Evolutionary conservation across 2,113 vertebrate species (phyloP).

Genomic region (Dipodomys spectabilis): DNA sequence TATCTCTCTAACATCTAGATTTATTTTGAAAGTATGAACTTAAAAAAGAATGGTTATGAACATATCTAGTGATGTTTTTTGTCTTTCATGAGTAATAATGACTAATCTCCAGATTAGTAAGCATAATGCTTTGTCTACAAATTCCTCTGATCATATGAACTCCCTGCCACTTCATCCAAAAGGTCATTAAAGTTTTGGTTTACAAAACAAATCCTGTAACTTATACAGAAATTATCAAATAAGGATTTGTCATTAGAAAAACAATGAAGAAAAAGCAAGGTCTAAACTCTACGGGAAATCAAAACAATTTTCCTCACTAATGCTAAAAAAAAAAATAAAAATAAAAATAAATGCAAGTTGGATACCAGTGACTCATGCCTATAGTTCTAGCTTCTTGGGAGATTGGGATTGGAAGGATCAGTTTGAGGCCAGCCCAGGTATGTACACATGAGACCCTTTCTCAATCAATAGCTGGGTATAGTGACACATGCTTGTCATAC

Average conservation of each 20-base stretch:
- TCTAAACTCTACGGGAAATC: slow-evolving; percentile 9
- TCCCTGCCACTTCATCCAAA: not conserved
- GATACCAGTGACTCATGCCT: too few relatives aligned
- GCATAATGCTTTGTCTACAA: slow-evolving; percentile 49
- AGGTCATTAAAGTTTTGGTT: not conserved
- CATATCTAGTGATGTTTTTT: slow-evolving; percentile 58
- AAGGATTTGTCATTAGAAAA: slow-evolving; percentile 33
- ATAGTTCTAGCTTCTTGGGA: too few relatives aligned
- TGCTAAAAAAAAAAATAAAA: too few relatives aligned
- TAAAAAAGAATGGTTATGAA: slow-evolving; percentile 9
- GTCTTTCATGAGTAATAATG: slow-evolving; percentile 53
- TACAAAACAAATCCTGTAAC: slow-evolving; percentile 17
- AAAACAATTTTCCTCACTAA: not conserved
- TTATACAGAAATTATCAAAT: slow-evolving; percentile 46
- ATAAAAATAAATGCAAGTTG: too few relatives aligned
- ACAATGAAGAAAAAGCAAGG: slow-evolving; percentile 19
- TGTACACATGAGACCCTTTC: too few relatives aligned
- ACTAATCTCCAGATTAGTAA: slow-evolving; percentile 69
- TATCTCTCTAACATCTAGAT: slow-evolving; percentile 48
- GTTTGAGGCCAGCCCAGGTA: too few relatives aligned
- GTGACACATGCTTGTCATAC: too few relatives aligned
- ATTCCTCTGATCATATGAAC: slow-evolving; percentile 8
- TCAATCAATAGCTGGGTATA: too few relatives aligned
- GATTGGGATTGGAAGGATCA: too few relatives aligned
- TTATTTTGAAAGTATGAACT: slow-evolving; percentile 28